A percentile compares a stretch with the other conserved stretches of the same genome.
Evolutionary conservation across 2,797 vertebrate species (phyloP).

Genomic region (Mus caroli): DNA sequence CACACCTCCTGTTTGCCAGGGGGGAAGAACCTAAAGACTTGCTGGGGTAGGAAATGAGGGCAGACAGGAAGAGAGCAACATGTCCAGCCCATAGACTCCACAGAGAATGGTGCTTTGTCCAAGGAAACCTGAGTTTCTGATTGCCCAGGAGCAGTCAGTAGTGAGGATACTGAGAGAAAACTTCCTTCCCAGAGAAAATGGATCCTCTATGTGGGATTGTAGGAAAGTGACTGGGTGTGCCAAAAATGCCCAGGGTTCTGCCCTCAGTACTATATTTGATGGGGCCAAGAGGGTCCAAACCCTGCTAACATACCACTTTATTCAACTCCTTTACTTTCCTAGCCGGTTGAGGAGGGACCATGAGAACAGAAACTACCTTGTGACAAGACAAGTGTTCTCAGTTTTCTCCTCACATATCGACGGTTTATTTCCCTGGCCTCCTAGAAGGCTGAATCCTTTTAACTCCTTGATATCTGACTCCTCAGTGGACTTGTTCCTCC

Average conservation of each 20-base stretch:
- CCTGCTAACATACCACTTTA: constrained; percentile 64
- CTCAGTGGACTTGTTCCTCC: constrained; percentile 22
- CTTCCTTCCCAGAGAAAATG: constrained; percentile 67
- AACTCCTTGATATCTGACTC: constrained; percentile 36
- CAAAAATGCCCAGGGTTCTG: constrained; percentile 69
- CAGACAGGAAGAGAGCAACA: constrained; percentile 65
- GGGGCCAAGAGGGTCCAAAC: constrained; percentile 73
- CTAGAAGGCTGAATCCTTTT: constrained; percentile 33
- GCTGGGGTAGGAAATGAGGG: constrained; percentile 67
- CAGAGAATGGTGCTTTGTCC: constrained; percentile 89
- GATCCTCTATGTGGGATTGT: constrained; percentile 7
- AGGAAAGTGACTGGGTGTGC: constrained; percentile 68
- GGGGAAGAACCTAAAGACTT: constrained; percentile 74
- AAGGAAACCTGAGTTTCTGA: constrained; percentile 84
- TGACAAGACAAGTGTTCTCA: constrained; percentile 65
- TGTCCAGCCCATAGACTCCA: constrained; percentile 82
- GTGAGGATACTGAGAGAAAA: constrained; percentile 73
- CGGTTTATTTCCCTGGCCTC: constrained; percentile 66
- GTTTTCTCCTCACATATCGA: constrained; percentile 62
- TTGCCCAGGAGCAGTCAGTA: constrained; percentile 72
- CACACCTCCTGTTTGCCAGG: constrained; percentile 80
- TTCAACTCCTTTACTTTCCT: constrained; percentile 68
- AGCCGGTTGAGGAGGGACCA: constrained; percentile 61
- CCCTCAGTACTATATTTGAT: constrained; percentile 66
- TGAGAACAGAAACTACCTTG: constrained; percentile 75